Evolutionary conservation across 2,113 vertebrate genomes (phyloP), one percentile per base, ranked within the genome.

Genomic region (Willisornis vidua): DNA sequence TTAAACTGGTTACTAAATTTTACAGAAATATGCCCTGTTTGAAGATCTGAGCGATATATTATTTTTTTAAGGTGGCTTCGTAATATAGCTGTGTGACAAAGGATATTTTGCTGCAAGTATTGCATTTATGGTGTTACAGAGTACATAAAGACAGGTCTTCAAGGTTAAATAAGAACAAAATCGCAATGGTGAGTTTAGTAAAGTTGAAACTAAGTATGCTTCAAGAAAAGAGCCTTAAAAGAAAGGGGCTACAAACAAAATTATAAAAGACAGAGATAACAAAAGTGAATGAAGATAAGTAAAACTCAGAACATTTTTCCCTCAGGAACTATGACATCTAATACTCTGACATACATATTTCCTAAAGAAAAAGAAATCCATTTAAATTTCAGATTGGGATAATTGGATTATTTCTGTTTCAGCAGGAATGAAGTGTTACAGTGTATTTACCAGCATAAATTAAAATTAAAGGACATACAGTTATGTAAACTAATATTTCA

Each of bases 41-140:
- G 7, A 75, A 58, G 29, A 41, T 14, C 10, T 37, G 55, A 65
- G n/a, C 10, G 3, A 6, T 12, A 2, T 0, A 14, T 26, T 0
- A 14, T 23, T 62, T 65, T 57, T 61, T 91, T 54, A 49, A 80
- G 13, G 4, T 76, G 24, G 3, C 10, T 78, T 94, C 48, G 15
- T 14, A 79, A 57, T 33, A 52, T 13, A 73, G 4, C 10, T 35
- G 9, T 67, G 17, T 35, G 41, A 37, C 14, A 78, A 70, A 28
- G 2, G 4, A 6, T 68, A n/a, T 85, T 82, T 75, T 57, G 28
- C 10, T 39, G n/a, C 13, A 55, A 87, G 49, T 72, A 86, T n/a
- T 76, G 3, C 12, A 51, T 19, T 12, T 63, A 10, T 37, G 24
- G 7, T 66, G 23, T 66, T 71, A 66, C 0, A 0, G 8, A 58